Percentiles rank a stretch among this genome's conserved stretches.
Conservation (phyloP, 2,113 vertebrate genomes). For the Bubo bubo region DNA sequence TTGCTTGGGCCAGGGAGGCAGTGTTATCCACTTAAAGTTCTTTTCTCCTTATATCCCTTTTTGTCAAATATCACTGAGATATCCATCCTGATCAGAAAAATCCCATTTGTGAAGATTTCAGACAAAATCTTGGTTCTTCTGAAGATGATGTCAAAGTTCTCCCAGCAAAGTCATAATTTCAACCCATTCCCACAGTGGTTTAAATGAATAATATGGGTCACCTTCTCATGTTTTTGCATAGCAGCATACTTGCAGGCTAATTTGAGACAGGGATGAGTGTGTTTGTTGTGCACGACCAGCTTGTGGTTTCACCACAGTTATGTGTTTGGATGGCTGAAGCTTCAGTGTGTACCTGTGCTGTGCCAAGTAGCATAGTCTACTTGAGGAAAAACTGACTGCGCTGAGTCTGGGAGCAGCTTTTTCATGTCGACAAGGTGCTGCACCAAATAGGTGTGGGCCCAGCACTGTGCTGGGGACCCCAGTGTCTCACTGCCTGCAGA, state of each 20-base stretch:
- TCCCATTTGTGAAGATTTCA: background rate
- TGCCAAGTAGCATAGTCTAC: rapidly evolving
- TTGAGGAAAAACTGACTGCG: background rate
- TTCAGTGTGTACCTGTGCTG: background rate
- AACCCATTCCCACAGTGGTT: background rate
- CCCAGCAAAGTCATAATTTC: background rate
- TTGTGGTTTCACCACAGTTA: background rate
- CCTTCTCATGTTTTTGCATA: background rate
- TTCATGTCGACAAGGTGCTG: rapidly evolving
- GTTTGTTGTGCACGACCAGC: rapidly evolving
- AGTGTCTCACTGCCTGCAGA: rapidly evolving
- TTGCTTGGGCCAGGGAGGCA: background rate
- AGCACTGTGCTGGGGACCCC: too few species aligned
- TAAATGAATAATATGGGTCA: background rate
- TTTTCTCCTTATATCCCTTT: background rate
- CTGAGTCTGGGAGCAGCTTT: background rate
- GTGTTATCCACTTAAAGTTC: background rate
- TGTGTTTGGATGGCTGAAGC: background rate
- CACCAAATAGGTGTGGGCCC: too few species aligned
- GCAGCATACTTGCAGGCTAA: background rate
- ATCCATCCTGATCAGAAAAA: background rate
- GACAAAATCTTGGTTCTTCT: background rate
- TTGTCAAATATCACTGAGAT: background rate
- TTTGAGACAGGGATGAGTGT: background rate
- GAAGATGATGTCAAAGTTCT: background rate